Percentiles rank a stretch among this genome's conserved stretches.
These are phyloP conservation scores for Dysidea cf. avara DNA, from an alignment of 37 sponge, comb jelly and placozoan genomes.

Conservation along the genomic window DNA sequence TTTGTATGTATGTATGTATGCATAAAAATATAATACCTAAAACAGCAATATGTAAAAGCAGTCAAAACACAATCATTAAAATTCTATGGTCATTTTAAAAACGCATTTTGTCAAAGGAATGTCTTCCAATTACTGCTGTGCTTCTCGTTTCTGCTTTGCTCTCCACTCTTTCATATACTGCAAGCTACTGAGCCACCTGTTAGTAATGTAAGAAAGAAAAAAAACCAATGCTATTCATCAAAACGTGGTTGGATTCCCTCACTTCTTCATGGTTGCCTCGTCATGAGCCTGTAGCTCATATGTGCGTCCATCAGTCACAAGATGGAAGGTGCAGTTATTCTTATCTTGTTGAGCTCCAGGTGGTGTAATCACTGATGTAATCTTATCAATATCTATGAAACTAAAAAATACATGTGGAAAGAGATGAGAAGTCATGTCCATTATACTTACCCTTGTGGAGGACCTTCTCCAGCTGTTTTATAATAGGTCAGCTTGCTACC, in stretches of 20 bases:
- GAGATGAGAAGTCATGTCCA: not conserved
- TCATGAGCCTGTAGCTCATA: slow-evolving; percentile 71
- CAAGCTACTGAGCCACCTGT: too few species aligned
- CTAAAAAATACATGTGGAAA: slow-evolving; percentile 14
- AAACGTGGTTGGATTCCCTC: slow-evolving; percentile 1
- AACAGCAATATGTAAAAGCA: too few species aligned
- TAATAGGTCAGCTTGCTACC: slow-evolving; percentile 71
- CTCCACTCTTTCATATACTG: too few species aligned
- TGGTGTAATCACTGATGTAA: slow-evolving; percentile 47
- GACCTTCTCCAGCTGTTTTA: slow-evolving; percentile 56
- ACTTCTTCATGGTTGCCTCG: slow-evolving; percentile 69
- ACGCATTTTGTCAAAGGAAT: too few species aligned
- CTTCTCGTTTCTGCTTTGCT: too few species aligned
- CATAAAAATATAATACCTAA: too few species aligned
- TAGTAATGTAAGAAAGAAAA: too few species aligned
- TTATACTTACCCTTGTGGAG: slow-evolving; percentile 69
- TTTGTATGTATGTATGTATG: too few species aligned
- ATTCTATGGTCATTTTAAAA: too few species aligned
- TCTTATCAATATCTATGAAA: slow-evolving; percentile 64
- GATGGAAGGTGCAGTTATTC: slow-evolving; percentile 62
- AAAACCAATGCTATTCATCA: too few species aligned
- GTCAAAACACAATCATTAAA: too few species aligned
- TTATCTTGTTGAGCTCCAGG: slow-evolving; percentile 64
- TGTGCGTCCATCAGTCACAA: slow-evolving; percentile 64
- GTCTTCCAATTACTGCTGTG: too few species aligned